These are phyloP conservation scores for Muscicapa striata DNA, from an alignment of 2,797 vertebrate species.

Conservation along the genomic window DNA sequence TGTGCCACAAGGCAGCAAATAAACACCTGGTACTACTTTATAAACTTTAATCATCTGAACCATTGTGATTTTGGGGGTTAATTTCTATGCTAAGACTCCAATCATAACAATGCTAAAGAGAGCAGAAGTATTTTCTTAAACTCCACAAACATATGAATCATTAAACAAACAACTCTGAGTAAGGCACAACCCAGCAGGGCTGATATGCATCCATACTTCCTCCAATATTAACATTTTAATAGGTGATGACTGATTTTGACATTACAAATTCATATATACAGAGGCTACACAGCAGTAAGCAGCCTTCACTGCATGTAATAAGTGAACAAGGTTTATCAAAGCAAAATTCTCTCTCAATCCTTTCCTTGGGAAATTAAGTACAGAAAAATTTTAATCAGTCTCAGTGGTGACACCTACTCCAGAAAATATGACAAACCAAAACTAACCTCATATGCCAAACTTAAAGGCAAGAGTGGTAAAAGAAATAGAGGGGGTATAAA, in stretches of 20 bases:
- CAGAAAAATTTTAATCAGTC: not conserved
- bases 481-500: not conserved
- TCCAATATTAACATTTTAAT: constrained; percentile 21
- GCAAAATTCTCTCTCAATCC: not conserved
- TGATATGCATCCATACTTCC: not conserved
- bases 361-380: not conserved
- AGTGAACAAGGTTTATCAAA: not conserved
- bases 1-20: not conserved
- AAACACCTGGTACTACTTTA: not conserved
- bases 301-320: not conserved
- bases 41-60: not conserved
- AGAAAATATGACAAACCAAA: not conserved
- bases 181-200: constrained; percentile 21
- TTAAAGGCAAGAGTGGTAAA: not conserved
- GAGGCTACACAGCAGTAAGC: not conserved
- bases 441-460: not conserved
- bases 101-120: not conserved
- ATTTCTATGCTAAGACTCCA: not conserved
- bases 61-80: not conserved
- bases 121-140: constrained; percentile 8
- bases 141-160: constrained; percentile 4
- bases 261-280: not conserved
- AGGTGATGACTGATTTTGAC: not conserved
- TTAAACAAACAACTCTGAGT: constrained; percentile 22
- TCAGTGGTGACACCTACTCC: not conserved